Evolutionary conservation across 2,888 invertebrate species (phyloP), one percentile per base, ranked within the genome.

Genomic region (Lasioglossum oenotherae): DNA sequence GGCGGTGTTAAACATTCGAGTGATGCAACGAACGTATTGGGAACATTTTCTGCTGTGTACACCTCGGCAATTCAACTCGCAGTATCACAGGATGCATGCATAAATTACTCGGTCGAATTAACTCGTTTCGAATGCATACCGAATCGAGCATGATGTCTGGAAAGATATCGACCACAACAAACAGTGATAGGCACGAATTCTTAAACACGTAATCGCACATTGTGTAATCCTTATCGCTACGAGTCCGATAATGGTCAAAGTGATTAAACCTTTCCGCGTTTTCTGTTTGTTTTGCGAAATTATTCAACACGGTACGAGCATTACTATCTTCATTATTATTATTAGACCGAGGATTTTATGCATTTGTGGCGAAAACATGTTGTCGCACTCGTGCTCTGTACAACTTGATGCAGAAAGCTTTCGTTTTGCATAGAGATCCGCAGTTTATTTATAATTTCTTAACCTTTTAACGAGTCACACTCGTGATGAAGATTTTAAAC

Each of bases 211-310:
- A 57, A 57, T 57, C 57, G 12, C 57, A 4, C 57, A n/a, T 57
- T 57, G 57, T 57, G n/a, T 57, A 57, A 57, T 57, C n/a, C n/a
- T 57, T 57, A 57, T 57, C 57, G n/a, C n/a, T n/a, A n/a, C 10
- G n/a, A 57, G 10, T 57, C 4, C n/a, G 57, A 57, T 57, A 57
- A 57, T 1, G n/a, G n/a, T 57, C 57, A n/a, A n/a, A 12, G 57
- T n/a, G 57, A n/a, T n/a, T 4, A n/a, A 57, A 57, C 12, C 4
- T 57, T n/a, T n/a, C n/a, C 57, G 10, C 4, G 57, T 57, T n/a
- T 19, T 31, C 19, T 31, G 64, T 69, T 69, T 38, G 23, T 35
- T 69, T 69, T n/a, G 12, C 41, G 71, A 4, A n/a, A 41, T 12
- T n/a, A 49, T 35, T 46, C 19, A 31, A 46, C n/a, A 10, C 72